These are phyloP conservation scores for Melitaea athalia DNA, from an alignment of 2,888 invertebrate genomes.

Conservation along the genomic window DNA sequence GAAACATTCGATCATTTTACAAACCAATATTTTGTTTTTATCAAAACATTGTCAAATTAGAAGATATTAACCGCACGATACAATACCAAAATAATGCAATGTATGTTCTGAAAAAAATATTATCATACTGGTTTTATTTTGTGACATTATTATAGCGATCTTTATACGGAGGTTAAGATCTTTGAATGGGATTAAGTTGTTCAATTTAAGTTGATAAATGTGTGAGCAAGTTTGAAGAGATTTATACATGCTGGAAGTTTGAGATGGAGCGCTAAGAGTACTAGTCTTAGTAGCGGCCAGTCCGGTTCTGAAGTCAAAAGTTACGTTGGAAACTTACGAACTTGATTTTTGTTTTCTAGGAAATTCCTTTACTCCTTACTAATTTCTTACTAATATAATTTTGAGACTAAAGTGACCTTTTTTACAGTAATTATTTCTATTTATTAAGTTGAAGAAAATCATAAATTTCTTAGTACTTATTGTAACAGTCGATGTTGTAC, in stretches of 20 bases:
- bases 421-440: too few relatives aligned
- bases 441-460: too few relatives aligned
- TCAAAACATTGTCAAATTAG: not conserved
- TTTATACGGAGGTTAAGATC: not conserved
- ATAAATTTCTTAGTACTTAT: too few relatives aligned
- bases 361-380: not conserved
- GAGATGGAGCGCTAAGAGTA: not conserved
- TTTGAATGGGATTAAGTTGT: constrained; percentile 4
- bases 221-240: constrained; percentile 2
- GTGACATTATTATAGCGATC: not conserved
- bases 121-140: not conserved
- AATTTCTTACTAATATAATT: too few relatives aligned
- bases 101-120: not conserved
- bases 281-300: not conserved
- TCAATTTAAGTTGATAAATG: constrained; percentile 6
- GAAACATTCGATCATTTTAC: not conserved
- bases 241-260: not conserved
- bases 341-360: not conserved
- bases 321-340: not conserved
- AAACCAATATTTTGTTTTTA: not conserved
- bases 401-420: too few relatives aligned
- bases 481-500: too few relatives aligned
- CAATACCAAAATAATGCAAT: not conserved
- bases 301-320: not conserved
- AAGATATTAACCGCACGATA: not conserved